A percentile compares a stretch with the other conserved stretches of the same genome.
phyloP scores from a whole-genome alignment of 1,140 invertebrate species.

The Drosophila sproati region DNA sequence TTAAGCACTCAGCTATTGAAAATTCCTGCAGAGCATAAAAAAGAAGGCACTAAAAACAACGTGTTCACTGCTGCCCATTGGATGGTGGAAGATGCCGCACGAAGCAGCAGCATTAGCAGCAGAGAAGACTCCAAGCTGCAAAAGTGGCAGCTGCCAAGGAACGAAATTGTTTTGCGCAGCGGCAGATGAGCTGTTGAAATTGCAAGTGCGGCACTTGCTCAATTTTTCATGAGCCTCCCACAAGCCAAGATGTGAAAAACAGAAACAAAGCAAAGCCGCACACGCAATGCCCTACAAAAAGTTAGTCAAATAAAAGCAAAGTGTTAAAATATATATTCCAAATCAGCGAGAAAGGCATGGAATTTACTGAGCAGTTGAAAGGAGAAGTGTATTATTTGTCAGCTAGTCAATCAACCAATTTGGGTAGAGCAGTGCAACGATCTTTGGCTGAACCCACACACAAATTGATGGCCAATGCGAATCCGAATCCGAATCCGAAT shows the following conservation, averaged over 20 bases:
- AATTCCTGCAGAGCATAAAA: slow-evolving; percentile 9
- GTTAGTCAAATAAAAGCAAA: neutral
- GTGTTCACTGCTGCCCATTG: neutral
- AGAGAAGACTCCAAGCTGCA: neutral
- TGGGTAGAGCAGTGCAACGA: slow-evolving; percentile 6
- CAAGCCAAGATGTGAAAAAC: slow-evolving; percentile 39
- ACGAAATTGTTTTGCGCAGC: slow-evolving; percentile 70
- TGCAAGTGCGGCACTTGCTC: slow-evolving; percentile 82
- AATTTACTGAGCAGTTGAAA: neutral
- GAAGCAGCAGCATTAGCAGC: neutral
- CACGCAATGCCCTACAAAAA: slow-evolving; percentile 1
- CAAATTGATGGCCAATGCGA: slow-evolving; percentile 23
- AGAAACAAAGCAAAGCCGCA: slow-evolving; percentile 10
- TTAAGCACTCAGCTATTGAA: slow-evolving; percentile 40
- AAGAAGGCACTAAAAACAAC: slow-evolving; percentile 22
- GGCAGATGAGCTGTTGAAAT: slow-evolving; percentile 80
- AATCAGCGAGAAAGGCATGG: too few relatives aligned
- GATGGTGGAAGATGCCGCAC: slow-evolving; percentile 9
- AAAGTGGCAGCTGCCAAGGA: slow-evolving; percentile 49
- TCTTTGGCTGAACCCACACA: slow-evolving; percentile 57
- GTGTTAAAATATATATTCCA: too few relatives aligned
- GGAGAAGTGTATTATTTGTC: neutral
- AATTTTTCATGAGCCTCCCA: slow-evolving; percentile 82
- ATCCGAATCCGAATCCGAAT: slow-evolving; percentile 1
- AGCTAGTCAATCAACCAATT: neutral